Evolutionary conservation across 2,888 invertebrate species (phyloP), one percentile per base, ranked within the genome.

Genomic region (Drosophila mettleri): DNA sequence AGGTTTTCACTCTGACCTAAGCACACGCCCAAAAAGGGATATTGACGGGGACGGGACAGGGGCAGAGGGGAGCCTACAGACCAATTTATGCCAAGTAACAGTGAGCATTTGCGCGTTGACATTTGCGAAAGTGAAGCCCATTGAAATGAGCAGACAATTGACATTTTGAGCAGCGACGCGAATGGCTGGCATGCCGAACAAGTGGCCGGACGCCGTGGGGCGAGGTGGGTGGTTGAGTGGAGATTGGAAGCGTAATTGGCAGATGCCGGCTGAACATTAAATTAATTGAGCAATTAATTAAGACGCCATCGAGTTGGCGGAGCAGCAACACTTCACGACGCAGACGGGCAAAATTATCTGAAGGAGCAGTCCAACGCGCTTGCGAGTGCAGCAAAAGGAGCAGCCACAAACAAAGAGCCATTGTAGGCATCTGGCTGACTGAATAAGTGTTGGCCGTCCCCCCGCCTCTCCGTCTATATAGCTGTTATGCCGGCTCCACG

Each of bases 221-320:
- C 34, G 18, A 20, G 58, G 2, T 10, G 16, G 45, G 12, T 10
- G 16, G 22, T 5, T 7, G 31, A 14, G 46, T 12, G 8, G 29
- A 7, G 8, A 8, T 5, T 14, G 52, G 24, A 18, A 12, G 8
- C 24, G 38, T 3, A 27, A 31, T 12, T 38, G 49, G 71, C 79
- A 77, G 85, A 63, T 78, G 81, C 69, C 77, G 83, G 81, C 69
- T 80, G 87, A 80, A 80, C 89, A 88, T 90, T 88, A 90, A 90
- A 82, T 89, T 90, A 89, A 89, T 89, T 90, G 89, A 87, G 89
- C 90, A 89, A 89, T 89, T 89, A 89, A 90, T 89, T 89, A 89
- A 90, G 89, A 88, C 89, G 72, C 90, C 83, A 84, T 89, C 88
- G 86, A 61, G 77, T 59, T 69, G 74, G 45, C 58, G 64, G 33